phyloP scores from a whole-genome alignment of 2,888 invertebrate species.

The Clepsis dumicolana region DNA sequence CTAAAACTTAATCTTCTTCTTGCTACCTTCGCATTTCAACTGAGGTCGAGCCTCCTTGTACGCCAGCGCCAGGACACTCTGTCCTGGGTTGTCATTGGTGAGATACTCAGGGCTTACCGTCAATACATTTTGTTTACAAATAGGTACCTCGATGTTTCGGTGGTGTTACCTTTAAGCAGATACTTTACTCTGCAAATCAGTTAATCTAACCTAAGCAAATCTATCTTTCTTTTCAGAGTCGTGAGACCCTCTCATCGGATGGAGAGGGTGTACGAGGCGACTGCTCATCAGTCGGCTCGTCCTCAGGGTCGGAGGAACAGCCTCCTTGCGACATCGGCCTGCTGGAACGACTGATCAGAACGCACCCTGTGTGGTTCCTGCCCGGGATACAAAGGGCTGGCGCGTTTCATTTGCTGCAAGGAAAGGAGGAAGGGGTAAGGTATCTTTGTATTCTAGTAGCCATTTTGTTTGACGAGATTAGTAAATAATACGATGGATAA shows the following conservation, averaged over 20 bases:
- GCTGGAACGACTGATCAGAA: constrained; percentile 94
- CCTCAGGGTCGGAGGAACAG: constrained; percentile 88
- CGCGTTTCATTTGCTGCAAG: constrained; percentile 96
- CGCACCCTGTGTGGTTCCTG: constrained; percentile 98
- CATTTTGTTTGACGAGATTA: no score
- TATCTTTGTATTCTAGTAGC: background rate
- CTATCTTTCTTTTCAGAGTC: constrained; percentile 80
- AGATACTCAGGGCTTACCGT: no score
- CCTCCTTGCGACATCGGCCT: constrained; percentile 94
- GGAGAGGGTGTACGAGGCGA: constrained; percentile 87
- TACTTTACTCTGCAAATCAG: no score
- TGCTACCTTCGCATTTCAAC: no score
- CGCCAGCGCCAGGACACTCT: no score
- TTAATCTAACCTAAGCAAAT: background rate
- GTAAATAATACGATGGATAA: no score
- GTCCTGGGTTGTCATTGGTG: no score
- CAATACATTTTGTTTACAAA: no score
- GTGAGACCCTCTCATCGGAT: constrained; percentile 89
- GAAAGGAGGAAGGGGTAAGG: constrained; percentile 95
- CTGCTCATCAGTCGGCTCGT: constrained; percentile 84
- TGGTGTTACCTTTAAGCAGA: no score
- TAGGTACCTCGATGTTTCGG: no score
- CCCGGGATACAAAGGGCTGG: constrained; percentile 97
- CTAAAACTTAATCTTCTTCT: no score
- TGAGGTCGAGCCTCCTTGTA: no score